These are phyloP conservation scores for Cyclophora albipunctata DNA, from an alignment of 2,888 invertebrate genomes.

Conservation along the genomic window DNA sequence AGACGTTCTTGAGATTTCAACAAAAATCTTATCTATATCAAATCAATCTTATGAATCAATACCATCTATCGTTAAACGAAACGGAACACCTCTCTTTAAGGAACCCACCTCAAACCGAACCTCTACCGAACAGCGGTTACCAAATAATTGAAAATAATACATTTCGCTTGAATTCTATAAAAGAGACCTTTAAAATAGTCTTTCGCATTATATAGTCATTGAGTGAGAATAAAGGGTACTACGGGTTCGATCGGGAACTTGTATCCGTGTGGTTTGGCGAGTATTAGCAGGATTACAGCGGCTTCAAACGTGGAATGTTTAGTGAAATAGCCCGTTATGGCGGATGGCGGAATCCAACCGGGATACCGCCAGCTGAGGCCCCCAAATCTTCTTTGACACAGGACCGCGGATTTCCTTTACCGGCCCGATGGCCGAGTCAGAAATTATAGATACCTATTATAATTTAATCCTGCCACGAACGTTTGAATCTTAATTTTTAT, in stretches of 20 bases:
- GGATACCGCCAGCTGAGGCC: conserved; percentile 37
- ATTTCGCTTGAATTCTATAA: neutral
- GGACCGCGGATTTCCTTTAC: conserved; percentile 20
- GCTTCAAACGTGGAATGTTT: conserved; percentile 39
- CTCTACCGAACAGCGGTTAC: neutral
- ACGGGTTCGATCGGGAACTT: conserved; percentile 35
- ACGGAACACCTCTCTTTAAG: no score
- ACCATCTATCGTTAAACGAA: no score
- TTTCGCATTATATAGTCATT: conserved; percentile 5
- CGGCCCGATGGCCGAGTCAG: conserved; percentile 6
- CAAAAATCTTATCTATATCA: no score
- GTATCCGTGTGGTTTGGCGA: conserved; percentile 39
- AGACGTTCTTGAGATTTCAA: no score
- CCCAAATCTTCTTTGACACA: conserved; percentile 30
- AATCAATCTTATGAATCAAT: no score
- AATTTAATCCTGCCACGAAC: neutral
- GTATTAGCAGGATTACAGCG: conserved; percentile 40
- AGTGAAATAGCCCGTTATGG: conserved; percentile 31
- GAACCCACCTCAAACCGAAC: no score
- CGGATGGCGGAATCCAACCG: conserved; percentile 24
- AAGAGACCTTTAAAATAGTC: neutral
- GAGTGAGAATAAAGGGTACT: conserved; percentile 24
- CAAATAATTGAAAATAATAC: neutral
- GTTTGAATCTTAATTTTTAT: neutral
- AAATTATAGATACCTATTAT: conserved; percentile 16